phyloP scores from a whole-genome alignment of 2,113 vertebrate genomes.

The Nothocercus julius region DNA sequence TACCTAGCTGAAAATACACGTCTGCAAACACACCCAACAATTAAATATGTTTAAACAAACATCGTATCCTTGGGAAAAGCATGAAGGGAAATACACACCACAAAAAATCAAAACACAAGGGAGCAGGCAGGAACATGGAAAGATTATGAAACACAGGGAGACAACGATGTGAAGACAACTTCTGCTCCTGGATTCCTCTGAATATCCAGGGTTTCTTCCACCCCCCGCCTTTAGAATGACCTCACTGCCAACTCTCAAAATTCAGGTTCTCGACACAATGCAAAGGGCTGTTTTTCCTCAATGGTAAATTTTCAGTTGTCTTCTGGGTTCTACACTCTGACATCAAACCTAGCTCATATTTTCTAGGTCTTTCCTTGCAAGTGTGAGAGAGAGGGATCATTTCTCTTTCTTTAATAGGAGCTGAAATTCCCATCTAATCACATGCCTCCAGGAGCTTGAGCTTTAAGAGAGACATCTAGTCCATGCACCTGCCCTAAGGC shows the following conservation, averaged over 20 bases:
- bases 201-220: background rate
- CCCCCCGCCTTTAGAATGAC: background rate
- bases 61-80: background rate
- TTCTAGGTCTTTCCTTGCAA: constrained; percentile 44
- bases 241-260: background rate
- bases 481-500: constrained; percentile 58
- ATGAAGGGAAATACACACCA: background rate
- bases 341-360: background rate
- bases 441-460: constrained; percentile 59
- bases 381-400: constrained; percentile 30
- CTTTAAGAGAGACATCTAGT: constrained; percentile 67
- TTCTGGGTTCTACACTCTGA: background rate
- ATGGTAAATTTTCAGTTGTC: background rate
- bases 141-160: background rate
- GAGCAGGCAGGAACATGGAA: background rate
- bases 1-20: background rate
- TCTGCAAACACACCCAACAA: background rate
- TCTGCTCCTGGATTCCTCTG: background rate
- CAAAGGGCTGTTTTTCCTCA: background rate
- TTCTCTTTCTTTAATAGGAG: constrained; percentile 68
- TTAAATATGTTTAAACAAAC: constrained; percentile 39
- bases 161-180: background rate
- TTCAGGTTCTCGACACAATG: background rate
- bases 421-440: constrained; percentile 67
- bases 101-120: background rate